Conservation (phyloP, 2,888 invertebrate genomes). For the Plutella xylostella region DNA sequence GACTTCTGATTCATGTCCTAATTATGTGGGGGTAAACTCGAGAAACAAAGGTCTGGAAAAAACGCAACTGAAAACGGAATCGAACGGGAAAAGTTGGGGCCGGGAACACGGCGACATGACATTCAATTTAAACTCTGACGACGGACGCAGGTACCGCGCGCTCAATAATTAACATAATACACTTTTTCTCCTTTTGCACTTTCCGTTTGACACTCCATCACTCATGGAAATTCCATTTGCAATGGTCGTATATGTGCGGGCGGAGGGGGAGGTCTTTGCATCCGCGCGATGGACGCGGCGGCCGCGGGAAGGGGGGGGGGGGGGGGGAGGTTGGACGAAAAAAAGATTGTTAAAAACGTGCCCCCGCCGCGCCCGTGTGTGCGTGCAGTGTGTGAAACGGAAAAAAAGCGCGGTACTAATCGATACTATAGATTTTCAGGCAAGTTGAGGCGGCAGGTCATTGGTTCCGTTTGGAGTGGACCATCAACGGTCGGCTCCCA, state of each 20-base stretch:
- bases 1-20: too few relatives aligned
- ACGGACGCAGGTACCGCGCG: slow-evolving; percentile 41
- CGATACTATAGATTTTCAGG: slow-evolving; percentile 69
- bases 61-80: slow-evolving; percentile 25
- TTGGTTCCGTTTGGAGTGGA: slow-evolving; percentile 2
- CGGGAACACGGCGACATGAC: slow-evolving; percentile 44
- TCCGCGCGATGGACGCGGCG: slow-evolving; percentile 67
- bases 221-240: slow-evolving; percentile 71
- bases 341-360: slow-evolving; percentile 69
- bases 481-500: too few relatives aligned
- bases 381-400: slow-evolving; percentile 52
- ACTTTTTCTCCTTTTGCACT: slow-evolving; percentile 68
- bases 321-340: slow-evolving; percentile 59
- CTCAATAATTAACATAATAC: slow-evolving; percentile 69
- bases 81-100: slow-evolving; percentile 27
- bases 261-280: slow-evolving; percentile 64
- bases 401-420: slow-evolving; percentile 65
- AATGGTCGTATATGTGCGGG: slow-evolving; percentile 61
- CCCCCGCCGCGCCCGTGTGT: slow-evolving; percentile 60
- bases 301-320: slow-evolving; percentile 60
- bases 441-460: slow-evolving; percentile 56
- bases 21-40: not conserved
- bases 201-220: slow-evolving; percentile 71
- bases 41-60: not conserved
- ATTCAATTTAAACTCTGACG: slow-evolving; percentile 65